Evolutionary conservation across 2,888 invertebrate species (phyloP).

Genomic region (Halictus quadricinctus): DNA sequence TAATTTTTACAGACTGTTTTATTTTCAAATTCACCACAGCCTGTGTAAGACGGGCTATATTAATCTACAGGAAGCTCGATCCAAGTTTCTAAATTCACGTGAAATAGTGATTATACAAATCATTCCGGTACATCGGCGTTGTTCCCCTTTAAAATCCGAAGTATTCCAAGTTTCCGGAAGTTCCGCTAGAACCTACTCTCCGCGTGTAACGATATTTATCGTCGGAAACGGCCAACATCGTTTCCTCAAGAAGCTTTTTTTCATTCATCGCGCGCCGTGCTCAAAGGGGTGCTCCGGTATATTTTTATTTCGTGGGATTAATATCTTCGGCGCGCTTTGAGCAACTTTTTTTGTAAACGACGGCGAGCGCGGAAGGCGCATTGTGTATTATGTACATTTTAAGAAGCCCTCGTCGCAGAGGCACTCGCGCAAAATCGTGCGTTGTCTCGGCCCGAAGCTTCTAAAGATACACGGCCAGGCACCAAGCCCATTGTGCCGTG

Average conservation of each 20-base stretch:
- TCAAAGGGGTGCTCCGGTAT: background rate
- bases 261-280: background rate
- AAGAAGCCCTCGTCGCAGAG: background rate
- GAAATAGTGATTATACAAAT: background rate
- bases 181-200: background rate
- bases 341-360: background rate
- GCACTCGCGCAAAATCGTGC: background rate
- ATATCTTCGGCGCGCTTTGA: background rate
- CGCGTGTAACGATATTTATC: background rate
- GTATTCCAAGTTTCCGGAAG: background rate
- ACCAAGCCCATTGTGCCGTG: background rate
- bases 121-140: background rate
- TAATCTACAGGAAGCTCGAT: background rate
- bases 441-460: background rate
- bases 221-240: background rate
- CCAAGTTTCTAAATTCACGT: background rate
- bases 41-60: background rate
- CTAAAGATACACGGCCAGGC: background rate
- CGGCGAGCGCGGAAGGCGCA: background rate
- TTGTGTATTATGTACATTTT: slow-evolving; percentile 7
- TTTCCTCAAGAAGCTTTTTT: background rate
- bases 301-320: background rate
- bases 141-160: background rate
- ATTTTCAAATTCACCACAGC: background rate
- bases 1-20: background rate